Evolutionary conservation across 2,888 invertebrate species (phyloP), one percentile per base, ranked within the genome.

Genomic region (Agonum fuliginosum): DNA sequence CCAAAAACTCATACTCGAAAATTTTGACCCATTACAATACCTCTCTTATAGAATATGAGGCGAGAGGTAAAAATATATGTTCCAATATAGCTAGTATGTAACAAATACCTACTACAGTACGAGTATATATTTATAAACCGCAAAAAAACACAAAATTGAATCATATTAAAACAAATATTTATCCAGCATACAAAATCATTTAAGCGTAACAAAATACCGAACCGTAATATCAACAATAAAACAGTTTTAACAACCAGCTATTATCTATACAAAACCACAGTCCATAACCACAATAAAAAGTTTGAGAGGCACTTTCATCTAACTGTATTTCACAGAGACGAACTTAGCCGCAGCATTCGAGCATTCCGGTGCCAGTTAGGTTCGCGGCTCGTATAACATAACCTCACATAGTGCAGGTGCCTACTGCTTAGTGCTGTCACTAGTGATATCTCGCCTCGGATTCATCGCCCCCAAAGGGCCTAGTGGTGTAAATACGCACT

Each of bases 281-380:
- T n/a, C 22, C 22, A 54, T 22, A 54, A 22, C 22, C 24, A 30
- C 10, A 51, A 46, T 27, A 37, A 72, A 72, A 34, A 72, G 72
- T 72, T 72, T 72, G 51, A 72, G 72, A 48, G 34, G 19, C 72
- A 72, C 72, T 72, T 30, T 54, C 48, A 51, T 72, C 54, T 72
- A 72, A 72, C 72, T 51, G 72, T 72, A 72, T 72, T 46, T 54
- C 20, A 72, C 34, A 20, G 46, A 46, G 20, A 43, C 34, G 37
- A 69, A 8, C 62, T 34, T 6, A 34, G 37, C 30, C n/a, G n/a
- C 20, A 19, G 62, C 62, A 34, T 62, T 62, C 22, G 3, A 24
- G 58, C 58, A 17, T 51, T 51, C 22, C 14, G 30, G 30, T 1
- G 8, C 3, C 58, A 62, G 58, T 62, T 62, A 22, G 17, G 14